Evolutionary conservation across 2,113 vertebrate species (phyloP).

Genomic region (Bos indicus): DNA sequence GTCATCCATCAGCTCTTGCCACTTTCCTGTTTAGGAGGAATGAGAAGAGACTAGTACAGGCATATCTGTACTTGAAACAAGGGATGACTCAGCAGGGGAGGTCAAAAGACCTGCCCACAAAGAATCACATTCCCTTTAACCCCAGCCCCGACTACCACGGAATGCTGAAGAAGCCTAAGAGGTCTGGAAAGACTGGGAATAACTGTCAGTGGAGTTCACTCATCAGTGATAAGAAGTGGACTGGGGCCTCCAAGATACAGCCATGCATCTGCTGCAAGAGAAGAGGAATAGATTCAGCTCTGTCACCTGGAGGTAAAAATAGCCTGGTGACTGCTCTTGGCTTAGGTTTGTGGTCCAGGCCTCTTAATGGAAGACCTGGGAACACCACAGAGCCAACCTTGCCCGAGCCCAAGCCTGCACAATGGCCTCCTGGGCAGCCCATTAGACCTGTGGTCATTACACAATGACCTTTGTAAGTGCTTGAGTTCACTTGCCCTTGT

Average conservation of each 20-base stretch:
- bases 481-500: neutral
- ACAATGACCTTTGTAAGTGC: neutral
- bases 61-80: neutral
- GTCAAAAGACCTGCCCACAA: neutral
- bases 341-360: neutral
- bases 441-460: slow-evolving; percentile 6
- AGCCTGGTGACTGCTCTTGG: slow-evolving; percentile 7
- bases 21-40: neutral
- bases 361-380: slow-evolving; percentile 3
- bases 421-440: neutral
- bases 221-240: neutral
- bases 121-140: neutral
- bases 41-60: neutral
- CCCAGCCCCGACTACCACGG: neutral
- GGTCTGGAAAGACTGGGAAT: neutral
- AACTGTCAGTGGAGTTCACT: neutral
- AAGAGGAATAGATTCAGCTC: neutral
- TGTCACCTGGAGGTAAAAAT: neutral
- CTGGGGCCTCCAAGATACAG: neutral
- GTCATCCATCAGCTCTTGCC: neutral
- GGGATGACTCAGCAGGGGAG: neutral
- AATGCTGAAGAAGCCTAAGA: neutral
- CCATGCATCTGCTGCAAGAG: neutral
- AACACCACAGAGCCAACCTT: neutral
- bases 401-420: fast-evolving